These are phyloP conservation scores for Acrocephalus kingi DNA, from an alignment of 2,113 vertebrate species.

Conservation along the genomic window DNA sequence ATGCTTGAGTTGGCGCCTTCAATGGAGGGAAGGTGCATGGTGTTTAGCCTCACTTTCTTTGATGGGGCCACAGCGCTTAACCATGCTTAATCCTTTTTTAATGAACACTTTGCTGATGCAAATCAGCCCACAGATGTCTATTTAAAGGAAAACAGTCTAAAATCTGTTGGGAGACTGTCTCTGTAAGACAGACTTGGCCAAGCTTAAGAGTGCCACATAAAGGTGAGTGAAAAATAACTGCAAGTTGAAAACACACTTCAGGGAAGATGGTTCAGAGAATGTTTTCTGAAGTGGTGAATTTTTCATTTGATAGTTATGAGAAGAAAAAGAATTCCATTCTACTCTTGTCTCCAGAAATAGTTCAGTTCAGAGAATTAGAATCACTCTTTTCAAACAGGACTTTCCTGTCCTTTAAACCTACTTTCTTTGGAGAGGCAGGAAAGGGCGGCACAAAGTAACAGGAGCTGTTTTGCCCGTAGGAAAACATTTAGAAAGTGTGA, in stretches of 20 bases:
- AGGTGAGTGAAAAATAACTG: not conserved
- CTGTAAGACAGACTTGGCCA: not conserved
- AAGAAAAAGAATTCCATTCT: not conserved
- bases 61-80: not conserved
- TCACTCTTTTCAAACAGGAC: not conserved
- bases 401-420: not conserved
- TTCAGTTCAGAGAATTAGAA: not conserved
- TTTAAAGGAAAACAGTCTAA: not conserved
- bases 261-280: not conserved
- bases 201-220: not conserved
- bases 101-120: conserved; percentile 21
- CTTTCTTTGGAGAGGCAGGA: not conserved
- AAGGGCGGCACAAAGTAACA: conserved; percentile 6
- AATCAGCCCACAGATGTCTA: not conserved
- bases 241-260: not conserved
- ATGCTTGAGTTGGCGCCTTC: not conserved
- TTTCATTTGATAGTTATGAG: not conserved
- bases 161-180: not conserved
- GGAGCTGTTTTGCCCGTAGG: conserved; percentile 16
- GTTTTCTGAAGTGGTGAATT: not conserved
- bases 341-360: not conserved
- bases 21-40: not conserved
- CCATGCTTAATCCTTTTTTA: not conserved
- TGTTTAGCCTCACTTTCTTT: not conserved
- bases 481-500: conserved; percentile 38